A percentile compares a stretch with the other conserved stretches of the same genome.
phyloP scores from a whole-genome alignment of 2,888 invertebrate species.

The Galeruca laticollis region DNA sequence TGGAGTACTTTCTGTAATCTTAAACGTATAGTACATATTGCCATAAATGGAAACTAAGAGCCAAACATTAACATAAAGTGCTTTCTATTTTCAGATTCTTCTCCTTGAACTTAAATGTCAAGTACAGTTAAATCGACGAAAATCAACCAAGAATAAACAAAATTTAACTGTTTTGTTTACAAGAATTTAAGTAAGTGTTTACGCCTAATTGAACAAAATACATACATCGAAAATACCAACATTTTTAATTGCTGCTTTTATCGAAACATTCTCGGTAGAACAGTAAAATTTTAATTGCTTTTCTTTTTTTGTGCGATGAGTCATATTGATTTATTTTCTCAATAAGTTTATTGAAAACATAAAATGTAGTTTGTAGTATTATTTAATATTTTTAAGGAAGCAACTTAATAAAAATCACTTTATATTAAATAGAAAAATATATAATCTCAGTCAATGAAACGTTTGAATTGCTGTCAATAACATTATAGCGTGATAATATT shows the following conservation, averaged over 20 bases:
- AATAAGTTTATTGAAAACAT: not conserved
- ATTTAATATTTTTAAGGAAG: too few relatives aligned
- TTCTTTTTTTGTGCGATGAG: not conserved
- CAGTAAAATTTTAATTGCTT: not conserved
- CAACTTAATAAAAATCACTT: too few relatives aligned
- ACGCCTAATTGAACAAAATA: not conserved
- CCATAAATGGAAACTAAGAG: not conserved
- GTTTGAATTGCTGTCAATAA: too few relatives aligned
- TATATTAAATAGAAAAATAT: too few relatives aligned
- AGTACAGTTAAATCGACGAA: not conserved
- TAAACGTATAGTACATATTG: not conserved
- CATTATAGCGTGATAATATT: too few relatives aligned
- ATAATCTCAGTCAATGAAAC: too few relatives aligned
- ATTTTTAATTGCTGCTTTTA: not conserved
- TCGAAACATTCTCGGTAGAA: not conserved
- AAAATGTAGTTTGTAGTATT: too few relatives aligned
- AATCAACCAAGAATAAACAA: not conserved
- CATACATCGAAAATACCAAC: not conserved
- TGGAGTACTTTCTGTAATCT: too few relatives aligned
- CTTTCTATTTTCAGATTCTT: not conserved
- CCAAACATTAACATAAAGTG: not conserved
- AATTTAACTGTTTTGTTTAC: not conserved
- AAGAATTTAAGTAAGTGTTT: not conserved
- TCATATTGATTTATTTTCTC: not conserved
- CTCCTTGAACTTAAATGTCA: not conserved